Evolutionary conservation across 2,797 vertebrate species (phyloP), one percentile per base, ranked within the genome.

Genomic region (Phaenicophaeus curvirostris): DNA sequence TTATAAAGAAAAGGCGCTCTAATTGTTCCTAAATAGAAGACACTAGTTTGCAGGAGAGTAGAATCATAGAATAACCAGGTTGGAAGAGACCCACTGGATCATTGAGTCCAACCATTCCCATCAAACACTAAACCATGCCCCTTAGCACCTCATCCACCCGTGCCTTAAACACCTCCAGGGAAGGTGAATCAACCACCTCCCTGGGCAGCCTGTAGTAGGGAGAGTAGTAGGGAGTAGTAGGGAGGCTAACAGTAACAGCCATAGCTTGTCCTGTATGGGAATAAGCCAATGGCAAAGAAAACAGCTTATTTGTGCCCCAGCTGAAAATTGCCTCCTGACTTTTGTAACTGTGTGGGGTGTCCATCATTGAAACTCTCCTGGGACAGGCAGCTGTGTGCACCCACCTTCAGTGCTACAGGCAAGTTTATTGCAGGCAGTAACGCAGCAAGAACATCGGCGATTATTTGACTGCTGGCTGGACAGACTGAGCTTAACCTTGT

Each of bases 351-450:
- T 59, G 58, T 58, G 76, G 28, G 25, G 11, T 31, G 51, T 23
- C 71, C 72, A 62, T 41, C 2, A 4, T 37, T 53, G 78, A 87
- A 82, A 69, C 9, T n/a, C 46, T 81, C 25, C 72, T 54, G 63
- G 79, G 37, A 37, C 0, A n/a, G 37, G 28, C 51, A 79, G 37
- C 37, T 19, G 0, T 9, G 10, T 41, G 46, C 16, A 68, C 33
- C n/a, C 3, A 0, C 27, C 53, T 41, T 30, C 63, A 42, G 0
- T 1, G 6, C 20, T 57, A 5, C 51, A 15, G 54, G 59, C 19
- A 35, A 51, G 25, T 12, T 46, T 23, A 48, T n/a, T n/a, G n/a
- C 66, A 54, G 67, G 61, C 62, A 42, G 44, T 30, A 57, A 28
- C 1, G 37, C 41, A 61, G 28, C 37, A 41, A 57, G 30, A 68